Base-by-base conservation (phyloP, 2,888 invertebrate species). In the Euphydryas editha region DNA sequence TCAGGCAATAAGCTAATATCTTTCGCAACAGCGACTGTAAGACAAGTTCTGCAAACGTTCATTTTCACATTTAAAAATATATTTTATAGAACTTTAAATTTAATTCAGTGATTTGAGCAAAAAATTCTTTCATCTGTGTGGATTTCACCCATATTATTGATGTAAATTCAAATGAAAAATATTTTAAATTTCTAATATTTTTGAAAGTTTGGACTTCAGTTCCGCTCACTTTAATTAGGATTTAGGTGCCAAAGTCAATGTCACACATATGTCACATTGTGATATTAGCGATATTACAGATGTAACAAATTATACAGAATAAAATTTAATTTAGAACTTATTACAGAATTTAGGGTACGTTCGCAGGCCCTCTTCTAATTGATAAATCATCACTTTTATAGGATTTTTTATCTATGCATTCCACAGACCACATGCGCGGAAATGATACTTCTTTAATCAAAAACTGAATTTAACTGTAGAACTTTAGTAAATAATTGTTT, bases 1-100 rank as follows among this genome's bases (percentile, higher is more conserved):
- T 66, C 70, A 62, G 79, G 72, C 63, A 82, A 62, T 47, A 82
- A 73, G 46, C 69, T 71, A 59, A 88, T 79, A 67, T 87, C 79
- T 65, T 78, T 86, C n/a, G 75, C 73, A 2, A 78, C 77, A 8
- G 74, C 73, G 55, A 51, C 70, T 51, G 73, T 68, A 10, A 89
- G 81, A 69, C 89, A 89, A 70, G 83, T 78, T 75, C 88, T 80
- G 71, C 89, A 89, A 21, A 77, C 60, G 15, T 64, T 46, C 65
- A 67, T 70, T 15, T 54, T 62, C 46, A 47, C 36, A 18, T 47
- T 36, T 37, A 56, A 47, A 18, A 6, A 47, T 20, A 47, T 47
- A n/a, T 17, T 2, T 17, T 6, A 8, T 10, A 20, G 18, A 20
- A 20, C 17, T 0, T 44, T n/a, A 44, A n/a, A 44, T 44, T 44